These are phyloP conservation scores for Gnathonemus longibarbis DNA, from an alignment of 2,113 vertebrate genomes.

Conservation along the genomic window DNA sequence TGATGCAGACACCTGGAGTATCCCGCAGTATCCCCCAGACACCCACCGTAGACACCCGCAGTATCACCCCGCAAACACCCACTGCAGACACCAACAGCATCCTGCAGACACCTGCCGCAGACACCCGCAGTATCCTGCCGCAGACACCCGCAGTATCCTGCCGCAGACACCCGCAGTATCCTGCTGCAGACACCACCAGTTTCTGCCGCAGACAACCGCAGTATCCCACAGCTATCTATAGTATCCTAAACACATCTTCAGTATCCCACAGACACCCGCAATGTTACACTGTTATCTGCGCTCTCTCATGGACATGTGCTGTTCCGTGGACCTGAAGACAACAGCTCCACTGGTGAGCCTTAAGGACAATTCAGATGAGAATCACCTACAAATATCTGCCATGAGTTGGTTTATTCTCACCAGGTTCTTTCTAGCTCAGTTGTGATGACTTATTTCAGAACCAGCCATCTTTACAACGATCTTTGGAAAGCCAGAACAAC, in stretches of 20 bases:
- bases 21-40: background rate
- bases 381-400: background rate
- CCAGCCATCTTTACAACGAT: background rate
- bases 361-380: background rate
- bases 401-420: background rate
- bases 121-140: too few species aligned
- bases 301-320: background rate
- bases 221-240: background rate
- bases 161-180: too few species aligned
- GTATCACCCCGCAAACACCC: too few species aligned
- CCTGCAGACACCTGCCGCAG: too few species aligned
- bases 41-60: too few species aligned
- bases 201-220: too few species aligned
- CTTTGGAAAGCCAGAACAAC: too few species aligned
- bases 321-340: background rate
- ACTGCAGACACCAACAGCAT: too few species aligned
- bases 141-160: too few species aligned
- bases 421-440: background rate
- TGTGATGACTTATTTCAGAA: background rate
- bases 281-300: background rate
- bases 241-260: background rate
- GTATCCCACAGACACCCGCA: background rate
- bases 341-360: background rate
- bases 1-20: too few species aligned
- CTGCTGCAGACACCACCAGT: too few species aligned